These are phyloP conservation scores for Athene noctua DNA, from an alignment of 2,113 vertebrate species.

Conservation along the genomic window DNA sequence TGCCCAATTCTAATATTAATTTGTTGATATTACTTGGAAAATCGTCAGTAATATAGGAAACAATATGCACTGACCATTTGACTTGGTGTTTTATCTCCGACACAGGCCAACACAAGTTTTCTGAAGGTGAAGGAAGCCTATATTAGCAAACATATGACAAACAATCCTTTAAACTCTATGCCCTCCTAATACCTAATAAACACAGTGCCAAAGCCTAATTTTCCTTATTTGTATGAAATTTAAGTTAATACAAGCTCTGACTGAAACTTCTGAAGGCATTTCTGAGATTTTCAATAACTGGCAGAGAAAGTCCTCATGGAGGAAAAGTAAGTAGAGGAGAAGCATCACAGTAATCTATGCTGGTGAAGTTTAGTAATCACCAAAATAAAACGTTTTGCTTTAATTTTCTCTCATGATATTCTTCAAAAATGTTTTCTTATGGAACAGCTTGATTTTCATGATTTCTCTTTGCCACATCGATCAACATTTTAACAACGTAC, in stretches of 20 bases:
- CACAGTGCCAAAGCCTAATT: background rate
- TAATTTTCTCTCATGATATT: background rate
- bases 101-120: background rate
- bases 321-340: background rate
- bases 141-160: background rate
- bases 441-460: background rate
- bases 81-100: background rate
- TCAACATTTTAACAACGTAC: background rate
- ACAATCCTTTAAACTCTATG: background rate
- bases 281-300: background rate
- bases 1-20: background rate
- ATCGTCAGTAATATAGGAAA: background rate
- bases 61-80: background rate
- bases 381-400: background rate
- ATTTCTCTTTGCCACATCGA: background rate
- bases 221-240: background rate
- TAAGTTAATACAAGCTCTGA: background rate
- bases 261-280: background rate
- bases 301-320: background rate
- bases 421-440: background rate
- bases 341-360: background rate
- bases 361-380: background rate
- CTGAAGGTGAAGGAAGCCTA: background rate
- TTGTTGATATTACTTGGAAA: background rate
- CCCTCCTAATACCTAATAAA: rapidly evolving